A percentile compares a stretch with the other conserved stretches of the same genome.
Evolutionary conservation across 2,113 vertebrate genomes (phyloP).

Genomic region (Syngnathus scovelli): DNA sequence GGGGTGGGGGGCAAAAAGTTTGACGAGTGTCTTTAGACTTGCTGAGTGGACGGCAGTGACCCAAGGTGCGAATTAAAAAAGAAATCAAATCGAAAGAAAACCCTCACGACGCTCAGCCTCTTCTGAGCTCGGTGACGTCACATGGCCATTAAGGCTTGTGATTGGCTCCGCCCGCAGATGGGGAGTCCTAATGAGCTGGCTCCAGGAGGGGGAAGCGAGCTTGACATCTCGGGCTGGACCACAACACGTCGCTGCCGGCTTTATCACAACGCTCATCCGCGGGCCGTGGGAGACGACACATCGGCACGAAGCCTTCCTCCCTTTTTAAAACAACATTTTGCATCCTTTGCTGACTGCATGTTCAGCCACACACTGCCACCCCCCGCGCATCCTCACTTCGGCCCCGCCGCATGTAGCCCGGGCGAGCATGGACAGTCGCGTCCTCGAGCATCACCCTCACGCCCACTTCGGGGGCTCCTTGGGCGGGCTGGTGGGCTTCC

Average conservation of each 20-base stretch:
- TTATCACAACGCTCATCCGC: conserved; percentile 20
- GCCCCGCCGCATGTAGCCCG: conserved; percentile 64
- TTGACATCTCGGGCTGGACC: conserved; percentile 49
- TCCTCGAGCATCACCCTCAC: conserved; percentile 95
- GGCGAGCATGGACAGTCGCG: conserved; percentile 92
- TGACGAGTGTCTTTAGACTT: conserved; percentile 34
- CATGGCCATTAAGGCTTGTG: conserved; percentile 82
- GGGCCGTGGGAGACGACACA: conserved; percentile 32
- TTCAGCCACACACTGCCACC: conserved; percentile 58
- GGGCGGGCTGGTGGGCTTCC: conserved; percentile 90
- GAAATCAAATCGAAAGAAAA: conserved; percentile 32
- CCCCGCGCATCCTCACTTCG: conserved; percentile 58
- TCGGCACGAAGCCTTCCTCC: conserved; percentile 13
- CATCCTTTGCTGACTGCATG: conserved; percentile 59
- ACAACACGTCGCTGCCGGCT: conserved; percentile 27
- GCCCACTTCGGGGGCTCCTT: conserved; percentile 90
- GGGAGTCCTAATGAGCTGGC: conserved; percentile 60
- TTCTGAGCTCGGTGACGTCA: conserved; percentile 80
- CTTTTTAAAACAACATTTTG: conserved; percentile 15
- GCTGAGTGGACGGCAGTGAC: conserved; percentile 75
- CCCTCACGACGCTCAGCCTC: neutral
- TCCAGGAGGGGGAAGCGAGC: conserved; percentile 37
- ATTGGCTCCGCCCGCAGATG: conserved; percentile 79
- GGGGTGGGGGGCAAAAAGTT: too few relatives aligned
- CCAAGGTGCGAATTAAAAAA: conserved; percentile 43